Base-by-base conservation (phyloP, 2,797 vertebrate species). In the Hipposideros larvatus region DNA sequence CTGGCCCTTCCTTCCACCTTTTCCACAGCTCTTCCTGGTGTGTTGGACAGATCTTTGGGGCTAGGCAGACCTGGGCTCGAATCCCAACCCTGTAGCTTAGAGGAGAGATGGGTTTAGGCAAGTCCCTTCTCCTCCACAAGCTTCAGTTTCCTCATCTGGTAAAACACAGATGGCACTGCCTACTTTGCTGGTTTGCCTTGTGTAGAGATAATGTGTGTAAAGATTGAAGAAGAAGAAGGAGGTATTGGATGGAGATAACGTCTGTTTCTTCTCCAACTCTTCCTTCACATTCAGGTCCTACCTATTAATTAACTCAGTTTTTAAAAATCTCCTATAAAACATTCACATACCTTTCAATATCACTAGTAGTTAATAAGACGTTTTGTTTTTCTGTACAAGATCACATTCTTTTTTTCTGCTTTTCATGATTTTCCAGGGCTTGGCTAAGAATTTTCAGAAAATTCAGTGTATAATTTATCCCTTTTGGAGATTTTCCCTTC, bases 381-480 rank as follows among this genome's bases (percentile, higher is more conserved):
- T 88, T 97, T 90, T 91, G 22, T 31, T 87, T 96, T 96, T 85
- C 73, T 87, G 8, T 91, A 26, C 22, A 90, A 65, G n/a, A 77
- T 77, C 61, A 61, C 31, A 53, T 95, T 88, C 68, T 90, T 94
- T 83, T 22, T 96, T 93, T 51, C 59, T 95, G 31, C 14, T 92
- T 96, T 90, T 89, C 59, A 57, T 84, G 70, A 80, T 75, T 95
- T 96, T 84, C 59, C 37, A 95, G 74, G n/a, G 10, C 26, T 73
- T 96, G 70, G 75, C 80, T 84, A 65, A 94, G 16, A 94, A 53
- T 92, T 75, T 94, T 96, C 21, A 87, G 82, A 92, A 95, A 94
- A 37, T 19, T 92, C 71, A 79, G 53, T 79, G 2, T 93, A 70
- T 97, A 97, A 96, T 95, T 95, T 97, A 59, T 84, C 55, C 51